phyloP scores from a whole-genome alignment of 2,797 vertebrate genomes.

The Dermochelys coriacea region DNA sequence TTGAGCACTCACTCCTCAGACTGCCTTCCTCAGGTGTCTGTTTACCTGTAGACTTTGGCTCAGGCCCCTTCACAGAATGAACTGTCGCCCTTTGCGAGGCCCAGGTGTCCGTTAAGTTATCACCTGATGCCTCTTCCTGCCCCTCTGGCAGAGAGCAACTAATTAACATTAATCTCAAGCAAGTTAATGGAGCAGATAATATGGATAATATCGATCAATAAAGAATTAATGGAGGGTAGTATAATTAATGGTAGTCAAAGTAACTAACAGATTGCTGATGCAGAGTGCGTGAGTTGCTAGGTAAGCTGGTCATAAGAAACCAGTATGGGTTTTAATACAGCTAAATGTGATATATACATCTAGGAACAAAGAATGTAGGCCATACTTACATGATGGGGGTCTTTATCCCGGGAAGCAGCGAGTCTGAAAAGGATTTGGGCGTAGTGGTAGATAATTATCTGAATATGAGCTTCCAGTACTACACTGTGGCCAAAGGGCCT shows the following conservation, averaged over 20 bases:
- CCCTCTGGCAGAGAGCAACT: neutral
- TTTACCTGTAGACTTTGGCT: neutral
- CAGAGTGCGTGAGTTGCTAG: neutral
- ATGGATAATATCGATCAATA: neutral
- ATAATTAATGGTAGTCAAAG: neutral
- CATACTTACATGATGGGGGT: neutral
- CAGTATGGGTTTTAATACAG: neutral
- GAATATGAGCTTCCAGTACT: neutral
- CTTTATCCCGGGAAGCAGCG: neutral
- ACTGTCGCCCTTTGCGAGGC: neutral
- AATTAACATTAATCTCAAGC: neutral
- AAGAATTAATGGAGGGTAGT: neutral
- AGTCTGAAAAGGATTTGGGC: neutral
- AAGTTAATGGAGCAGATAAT: neutral
- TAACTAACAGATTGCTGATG: neutral
- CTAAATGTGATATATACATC: neutral
- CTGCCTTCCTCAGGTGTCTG: neutral
- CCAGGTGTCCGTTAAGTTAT: neutral
- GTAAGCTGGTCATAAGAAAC: neutral
- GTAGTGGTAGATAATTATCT: neutral
- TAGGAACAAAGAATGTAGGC: neutral
- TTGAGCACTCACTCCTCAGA: neutral
- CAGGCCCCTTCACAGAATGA: neutral
- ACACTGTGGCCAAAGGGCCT: neutral
- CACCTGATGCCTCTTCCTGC: neutral